Conservation (phyloP, 2,113 vertebrate genomes). For the Mola mola region DNA sequence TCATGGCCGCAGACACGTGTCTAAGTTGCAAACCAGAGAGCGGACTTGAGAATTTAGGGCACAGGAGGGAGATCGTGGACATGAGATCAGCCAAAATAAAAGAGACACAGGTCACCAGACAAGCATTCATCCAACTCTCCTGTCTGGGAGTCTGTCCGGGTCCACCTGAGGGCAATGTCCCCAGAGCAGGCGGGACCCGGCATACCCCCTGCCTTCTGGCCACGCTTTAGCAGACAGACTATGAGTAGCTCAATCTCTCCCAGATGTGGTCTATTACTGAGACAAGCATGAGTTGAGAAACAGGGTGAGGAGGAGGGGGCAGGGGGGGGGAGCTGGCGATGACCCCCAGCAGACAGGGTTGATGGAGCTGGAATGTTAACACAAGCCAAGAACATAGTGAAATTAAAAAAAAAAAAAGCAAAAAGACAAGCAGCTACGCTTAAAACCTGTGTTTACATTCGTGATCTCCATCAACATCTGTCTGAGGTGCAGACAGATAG, state of each 20-base stretch:
- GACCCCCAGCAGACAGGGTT: conserved; percentile 80
- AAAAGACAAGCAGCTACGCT: conserved; percentile 6
- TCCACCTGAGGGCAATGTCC: conserved; percentile 7
- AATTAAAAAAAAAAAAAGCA: neutral
- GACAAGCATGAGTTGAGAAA: conserved; percentile 58
- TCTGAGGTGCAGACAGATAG: conserved; percentile 25
- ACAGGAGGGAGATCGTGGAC: conserved; percentile 9
- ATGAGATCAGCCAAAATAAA: conserved; percentile 23
- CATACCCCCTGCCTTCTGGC: conserved; percentile 20
- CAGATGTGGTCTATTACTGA: conserved; percentile 75
- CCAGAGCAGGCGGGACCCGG: conserved; percentile 4
- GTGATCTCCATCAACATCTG: conserved; percentile 44
- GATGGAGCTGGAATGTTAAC: conserved; percentile 75
- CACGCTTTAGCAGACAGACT: conserved; percentile 31
- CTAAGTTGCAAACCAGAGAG: conserved; percentile 12
- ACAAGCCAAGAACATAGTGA: conserved; percentile 59
- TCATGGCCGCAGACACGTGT: conserved; percentile 8
- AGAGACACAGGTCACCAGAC: conserved; percentile 34
- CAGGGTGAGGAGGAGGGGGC: conserved; percentile 33
- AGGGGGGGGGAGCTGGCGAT: conserved; percentile 25
- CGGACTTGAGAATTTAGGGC: conserved; percentile 19
- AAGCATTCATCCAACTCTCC: conserved; percentile 17
- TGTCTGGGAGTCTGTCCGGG: conserved; percentile 4
- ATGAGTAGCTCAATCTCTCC: conserved; percentile 65
- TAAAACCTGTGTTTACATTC: conserved; percentile 34